phyloP scores from a whole-genome alignment of 64 coral and sea anemone species.

The Actinia equina region DNA sequence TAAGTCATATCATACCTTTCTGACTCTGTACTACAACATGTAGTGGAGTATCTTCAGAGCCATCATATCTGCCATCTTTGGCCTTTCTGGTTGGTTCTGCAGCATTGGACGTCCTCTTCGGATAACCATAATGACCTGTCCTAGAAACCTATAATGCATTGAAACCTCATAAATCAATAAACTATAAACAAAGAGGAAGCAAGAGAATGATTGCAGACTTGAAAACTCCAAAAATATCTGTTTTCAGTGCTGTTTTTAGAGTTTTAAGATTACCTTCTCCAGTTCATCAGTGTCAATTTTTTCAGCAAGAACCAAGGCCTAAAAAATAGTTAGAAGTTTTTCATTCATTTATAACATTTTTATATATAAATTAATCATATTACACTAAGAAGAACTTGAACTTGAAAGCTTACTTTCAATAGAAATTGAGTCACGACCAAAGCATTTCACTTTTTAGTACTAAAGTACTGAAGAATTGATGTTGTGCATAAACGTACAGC shows the following conservation, averaged over 20 bases:
- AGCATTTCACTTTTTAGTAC: too few species aligned
- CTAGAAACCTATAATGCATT: neutral
- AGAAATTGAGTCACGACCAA: too few species aligned
- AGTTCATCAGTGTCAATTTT: slow-evolving; percentile 55
- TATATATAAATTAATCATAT: too few species aligned
- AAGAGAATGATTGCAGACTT: too few species aligned
- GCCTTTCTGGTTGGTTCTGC: slow-evolving; percentile 2
- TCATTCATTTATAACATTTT: neutral
- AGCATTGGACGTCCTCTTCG: neutral
- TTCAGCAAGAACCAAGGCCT: slow-evolving; percentile 83
- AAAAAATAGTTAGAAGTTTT: neutral
- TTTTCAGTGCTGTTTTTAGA: too few species aligned
- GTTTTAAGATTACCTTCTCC: slow-evolving; percentile 47
- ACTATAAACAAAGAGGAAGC: too few species aligned
- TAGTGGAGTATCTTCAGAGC: slow-evolving; percentile 78
- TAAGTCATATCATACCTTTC: slow-evolving; percentile 40
- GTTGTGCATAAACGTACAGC: too few species aligned
- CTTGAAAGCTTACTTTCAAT: too few species aligned
- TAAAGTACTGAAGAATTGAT: too few species aligned
- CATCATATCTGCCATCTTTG: slow-evolving; percentile 20
- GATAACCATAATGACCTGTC: slow-evolving; percentile 12
- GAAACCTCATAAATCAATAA: too few species aligned
- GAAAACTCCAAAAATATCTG: too few species aligned
- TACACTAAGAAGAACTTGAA: too few species aligned
- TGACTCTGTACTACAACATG: slow-evolving; percentile 83